These are phyloP conservation scores for Peromyscus polionotus DNA, from an alignment of 2,113 vertebrate genomes.

Conservation along the genomic window DNA sequence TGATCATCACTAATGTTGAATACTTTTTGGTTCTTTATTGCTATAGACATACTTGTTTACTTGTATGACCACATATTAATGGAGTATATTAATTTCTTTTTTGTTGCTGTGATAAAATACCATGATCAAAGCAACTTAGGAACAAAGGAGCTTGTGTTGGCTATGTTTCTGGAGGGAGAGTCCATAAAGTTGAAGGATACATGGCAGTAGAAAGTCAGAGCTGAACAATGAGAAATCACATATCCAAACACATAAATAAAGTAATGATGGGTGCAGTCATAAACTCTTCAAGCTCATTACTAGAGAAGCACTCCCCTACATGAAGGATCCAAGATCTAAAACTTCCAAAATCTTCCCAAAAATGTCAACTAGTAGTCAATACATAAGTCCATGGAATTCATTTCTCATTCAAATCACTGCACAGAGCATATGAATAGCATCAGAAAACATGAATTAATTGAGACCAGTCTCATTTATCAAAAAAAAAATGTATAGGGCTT, in stretches of 20 bases:
- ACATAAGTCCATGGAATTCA: not conserved
- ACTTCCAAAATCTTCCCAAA: not conserved
- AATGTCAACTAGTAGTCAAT: not conserved
- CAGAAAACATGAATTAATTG: not conserved
- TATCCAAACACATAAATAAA: not conserved
- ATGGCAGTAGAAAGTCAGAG: not conserved
- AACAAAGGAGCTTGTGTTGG: no score
- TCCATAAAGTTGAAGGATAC: not conserved
- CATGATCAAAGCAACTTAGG: not conserved
- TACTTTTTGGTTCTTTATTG: not conserved
- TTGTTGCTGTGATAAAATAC: not conserved
- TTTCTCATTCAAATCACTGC: not conserved
- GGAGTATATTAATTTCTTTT: not conserved
- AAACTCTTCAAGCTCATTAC: no score
- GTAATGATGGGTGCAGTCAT: not conserved
- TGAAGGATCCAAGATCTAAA: not conserved
- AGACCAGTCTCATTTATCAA: not conserved
- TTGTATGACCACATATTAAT: no score
- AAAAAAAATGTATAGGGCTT: not conserved
- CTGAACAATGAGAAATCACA: not conserved
- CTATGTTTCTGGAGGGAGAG: not conserved
- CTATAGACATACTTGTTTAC: no score
- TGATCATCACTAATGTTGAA: not conserved
- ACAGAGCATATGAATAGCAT: not conserved
- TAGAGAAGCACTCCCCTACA: not conserved